A percentile compares a stretch with the other conserved stretches of the same genome.
phyloP scores from a whole-genome alignment of 2,113 vertebrate genomes.

The Cercopithecus mona region DNA sequence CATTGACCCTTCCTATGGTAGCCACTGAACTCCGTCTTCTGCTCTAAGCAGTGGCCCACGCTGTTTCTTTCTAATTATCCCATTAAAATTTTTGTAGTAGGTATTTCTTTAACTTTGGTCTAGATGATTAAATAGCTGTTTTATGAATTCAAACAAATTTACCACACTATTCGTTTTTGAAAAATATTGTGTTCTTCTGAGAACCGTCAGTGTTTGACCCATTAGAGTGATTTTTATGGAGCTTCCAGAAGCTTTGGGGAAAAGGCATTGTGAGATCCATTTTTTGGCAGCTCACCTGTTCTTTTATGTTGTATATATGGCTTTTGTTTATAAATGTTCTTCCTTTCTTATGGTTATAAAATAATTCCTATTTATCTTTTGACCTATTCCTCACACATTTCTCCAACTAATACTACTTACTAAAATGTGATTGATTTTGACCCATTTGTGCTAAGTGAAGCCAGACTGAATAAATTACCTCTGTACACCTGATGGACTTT shows the following conservation, averaged over 20 bases:
- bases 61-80: background rate
- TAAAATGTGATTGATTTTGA: background rate
- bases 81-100: background rate
- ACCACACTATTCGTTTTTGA: background rate
- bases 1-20: accelerated
- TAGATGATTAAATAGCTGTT: background rate
- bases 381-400: background rate
- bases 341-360: background rate
- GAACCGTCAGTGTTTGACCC: background rate
- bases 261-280: accelerated
- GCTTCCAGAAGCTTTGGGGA: background rate
- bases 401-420: background rate
- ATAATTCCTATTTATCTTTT: background rate
- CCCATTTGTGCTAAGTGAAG: background rate
- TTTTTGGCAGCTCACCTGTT: background rate
- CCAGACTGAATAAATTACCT: background rate
- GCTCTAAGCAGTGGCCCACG: background rate
- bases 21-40: background rate
- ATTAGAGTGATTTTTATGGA: background rate
- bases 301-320: background rate
- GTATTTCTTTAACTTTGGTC: background rate
- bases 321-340: background rate
- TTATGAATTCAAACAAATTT: background rate
- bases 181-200: background rate
- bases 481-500: background rate